Evolutionary conservation across 1,140 invertebrate species (phyloP).

Genomic region (Ridgeia piscesae): DNA sequence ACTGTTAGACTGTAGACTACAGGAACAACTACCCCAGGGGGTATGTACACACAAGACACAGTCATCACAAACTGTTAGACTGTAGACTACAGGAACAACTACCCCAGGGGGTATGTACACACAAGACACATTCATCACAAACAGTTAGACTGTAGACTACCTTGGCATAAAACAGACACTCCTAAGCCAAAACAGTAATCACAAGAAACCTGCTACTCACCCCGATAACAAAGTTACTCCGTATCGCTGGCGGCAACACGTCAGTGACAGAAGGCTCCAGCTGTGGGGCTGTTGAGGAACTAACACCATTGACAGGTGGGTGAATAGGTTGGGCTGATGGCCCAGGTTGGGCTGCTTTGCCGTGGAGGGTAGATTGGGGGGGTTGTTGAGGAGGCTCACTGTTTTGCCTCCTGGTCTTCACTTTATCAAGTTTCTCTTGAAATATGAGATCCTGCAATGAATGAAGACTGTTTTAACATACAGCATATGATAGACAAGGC

Average conservation of each 20-base stretch:
- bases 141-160: neutral
- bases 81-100: too few relatives aligned
- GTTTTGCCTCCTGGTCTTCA: neutral
- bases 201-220: conserved; percentile 33
- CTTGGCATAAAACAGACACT: neutral
- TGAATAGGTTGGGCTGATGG: neutral
- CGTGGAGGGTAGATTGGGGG: neutral
- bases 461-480: neutral
- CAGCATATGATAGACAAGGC: too few relatives aligned
- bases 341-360: neutral
- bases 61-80: too few relatives aligned
- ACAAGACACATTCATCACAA: too few relatives aligned
- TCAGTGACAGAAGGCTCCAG: neutral
- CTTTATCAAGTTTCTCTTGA: neutral
- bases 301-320: neutral
- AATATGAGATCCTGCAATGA: neutral
- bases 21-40: too few relatives aligned
- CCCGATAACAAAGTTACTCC: conserved; percentile 49
- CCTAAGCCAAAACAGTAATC: neutral
- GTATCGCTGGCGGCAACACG: conserved; percentile 44
- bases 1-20: too few relatives aligned
- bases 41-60: too few relatives aligned
- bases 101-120: too few relatives aligned
- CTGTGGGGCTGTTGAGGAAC: neutral
- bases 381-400: neutral